A percentile compares a stretch with the other conserved stretches of the same genome.
Conservation (phyloP, 2,888 invertebrate genomes). For the Andrena praecox region DNA sequence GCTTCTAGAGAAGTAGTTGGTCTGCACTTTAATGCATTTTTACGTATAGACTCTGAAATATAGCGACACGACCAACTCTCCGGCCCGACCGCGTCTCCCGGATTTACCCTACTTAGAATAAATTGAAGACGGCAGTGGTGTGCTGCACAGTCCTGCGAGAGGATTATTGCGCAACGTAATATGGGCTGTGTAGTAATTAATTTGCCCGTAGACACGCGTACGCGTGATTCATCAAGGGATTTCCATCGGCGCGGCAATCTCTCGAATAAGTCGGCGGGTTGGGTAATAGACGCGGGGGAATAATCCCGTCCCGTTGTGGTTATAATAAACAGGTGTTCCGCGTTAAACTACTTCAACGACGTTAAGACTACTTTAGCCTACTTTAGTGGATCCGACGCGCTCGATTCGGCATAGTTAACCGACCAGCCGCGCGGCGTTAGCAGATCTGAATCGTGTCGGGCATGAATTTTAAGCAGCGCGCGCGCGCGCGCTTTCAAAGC, state of each 20-base stretch:
- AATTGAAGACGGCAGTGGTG: neutral
- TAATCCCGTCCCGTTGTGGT: conserved; percentile 41
- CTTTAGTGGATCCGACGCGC: conserved; percentile 36
- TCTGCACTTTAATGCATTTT: too few relatives aligned
- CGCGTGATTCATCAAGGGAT: conserved; percentile 20
- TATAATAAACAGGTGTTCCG: conserved; percentile 57
- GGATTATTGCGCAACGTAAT: neutral
- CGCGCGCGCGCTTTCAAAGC: neutral
- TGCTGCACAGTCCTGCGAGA: neutral
- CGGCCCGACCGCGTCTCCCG: too few relatives aligned
- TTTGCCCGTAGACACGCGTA: neutral
- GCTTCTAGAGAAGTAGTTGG: too few relatives aligned
- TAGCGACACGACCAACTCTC: too few relatives aligned
- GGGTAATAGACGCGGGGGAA: conserved; percentile 44
- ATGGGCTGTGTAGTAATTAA: conserved; percentile 19
- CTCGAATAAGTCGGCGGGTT: conserved; percentile 35
- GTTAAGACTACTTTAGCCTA: conserved; percentile 47
- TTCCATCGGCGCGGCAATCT: conserved; percentile 20
- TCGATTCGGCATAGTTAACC: conserved; percentile 26
- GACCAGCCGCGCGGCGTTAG: conserved; percentile 11
- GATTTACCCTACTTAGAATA: too few relatives aligned
- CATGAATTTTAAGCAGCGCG: conserved; percentile 17
- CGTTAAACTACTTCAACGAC: conserved; percentile 30
- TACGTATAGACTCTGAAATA: too few relatives aligned
- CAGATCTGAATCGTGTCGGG: conserved; percentile 6